phyloP scores from a whole-genome alignment of 2,888 invertebrate genomes.

The Kuschelorhynchus macadamiae region DNA sequence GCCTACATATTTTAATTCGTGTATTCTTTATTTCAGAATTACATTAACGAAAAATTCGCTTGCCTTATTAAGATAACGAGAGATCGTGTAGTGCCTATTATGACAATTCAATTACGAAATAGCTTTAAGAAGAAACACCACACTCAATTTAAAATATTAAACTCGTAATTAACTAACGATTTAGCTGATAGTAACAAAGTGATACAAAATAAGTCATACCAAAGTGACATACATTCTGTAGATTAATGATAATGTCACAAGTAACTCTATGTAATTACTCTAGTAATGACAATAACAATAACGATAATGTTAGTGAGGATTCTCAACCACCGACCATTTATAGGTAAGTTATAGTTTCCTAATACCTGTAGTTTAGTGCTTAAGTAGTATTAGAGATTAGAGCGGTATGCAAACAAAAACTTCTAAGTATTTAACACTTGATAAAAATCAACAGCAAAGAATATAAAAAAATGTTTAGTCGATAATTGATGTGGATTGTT shows the following conservation, averaged over 20 bases:
- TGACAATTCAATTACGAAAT: slow-evolving; percentile 33
- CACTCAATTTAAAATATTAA: slow-evolving; percentile 22
- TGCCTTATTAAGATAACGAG: slow-evolving; percentile 47
- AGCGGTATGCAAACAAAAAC: no score
- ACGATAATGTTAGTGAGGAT: slow-evolving; percentile 89
- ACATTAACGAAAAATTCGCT: slow-evolving; percentile 27
- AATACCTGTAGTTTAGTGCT: slow-evolving; percentile 3
- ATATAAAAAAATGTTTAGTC: no score
- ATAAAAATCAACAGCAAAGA: no score
- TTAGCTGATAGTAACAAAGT: slow-evolving; percentile 12
- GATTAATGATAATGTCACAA: slow-evolving; percentile 75
- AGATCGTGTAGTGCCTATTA: slow-evolving; percentile 60
- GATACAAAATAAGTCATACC: slow-evolving; percentile 7
- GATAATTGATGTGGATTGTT: no score
- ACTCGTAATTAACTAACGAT: slow-evolving; percentile 8
- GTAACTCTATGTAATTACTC: slow-evolving; percentile 79
- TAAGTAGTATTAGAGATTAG: neutral
- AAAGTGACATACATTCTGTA: slow-evolving; percentile 19
- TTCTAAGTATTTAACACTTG: no score
- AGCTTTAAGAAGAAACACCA: slow-evolving; percentile 40
- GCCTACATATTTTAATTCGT: neutral
- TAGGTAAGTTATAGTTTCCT: slow-evolving; percentile 78
- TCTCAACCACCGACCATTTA: slow-evolving; percentile 90
- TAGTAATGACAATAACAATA: slow-evolving; percentile 77
- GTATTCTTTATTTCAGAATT: slow-evolving; percentile 25